Evolutionary conservation across 2,113 vertebrate species (phyloP).

Genomic region (Archocentrus centrarchus): DNA sequence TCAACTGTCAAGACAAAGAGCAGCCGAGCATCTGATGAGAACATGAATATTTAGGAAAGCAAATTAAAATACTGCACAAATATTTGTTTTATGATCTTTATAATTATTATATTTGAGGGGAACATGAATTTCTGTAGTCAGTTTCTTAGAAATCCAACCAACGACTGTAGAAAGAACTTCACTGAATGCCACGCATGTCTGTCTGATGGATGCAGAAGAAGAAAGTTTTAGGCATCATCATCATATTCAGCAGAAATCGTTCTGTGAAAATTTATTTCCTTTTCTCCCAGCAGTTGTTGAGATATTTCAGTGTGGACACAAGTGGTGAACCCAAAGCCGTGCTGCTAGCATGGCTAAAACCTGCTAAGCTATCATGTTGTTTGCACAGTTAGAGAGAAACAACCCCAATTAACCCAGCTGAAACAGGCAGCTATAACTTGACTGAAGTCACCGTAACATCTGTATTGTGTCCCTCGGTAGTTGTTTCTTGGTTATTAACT

Average conservation of each 20-base stretch:
- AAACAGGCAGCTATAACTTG: background rate
- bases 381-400: background rate
- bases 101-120: background rate
- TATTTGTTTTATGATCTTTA: fast-evolving
- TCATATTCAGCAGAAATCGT: background rate
- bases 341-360: background rate
- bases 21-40: background rate
- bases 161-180: too few species aligned
- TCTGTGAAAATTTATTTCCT: background rate
- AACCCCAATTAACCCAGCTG: background rate
- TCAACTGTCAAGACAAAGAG: background rate
- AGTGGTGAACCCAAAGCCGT: background rate
- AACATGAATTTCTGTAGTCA: background rate
- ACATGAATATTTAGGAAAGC: background rate
- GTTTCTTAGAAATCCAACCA: background rate
- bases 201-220: background rate
- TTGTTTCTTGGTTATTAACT: conserved; percentile 15
- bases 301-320: background rate
- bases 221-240: background rate
- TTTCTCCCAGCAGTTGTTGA: background rate
- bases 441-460: background rate
- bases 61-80: background rate
- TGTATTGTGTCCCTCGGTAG: conserved; percentile 4
- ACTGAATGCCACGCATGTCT: too few species aligned
- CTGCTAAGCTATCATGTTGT: background rate